These are phyloP conservation scores for Caenorhabditis virilis DNA, from an alignment of 2,888 invertebrate genomes.

Conservation along the genomic window DNA sequence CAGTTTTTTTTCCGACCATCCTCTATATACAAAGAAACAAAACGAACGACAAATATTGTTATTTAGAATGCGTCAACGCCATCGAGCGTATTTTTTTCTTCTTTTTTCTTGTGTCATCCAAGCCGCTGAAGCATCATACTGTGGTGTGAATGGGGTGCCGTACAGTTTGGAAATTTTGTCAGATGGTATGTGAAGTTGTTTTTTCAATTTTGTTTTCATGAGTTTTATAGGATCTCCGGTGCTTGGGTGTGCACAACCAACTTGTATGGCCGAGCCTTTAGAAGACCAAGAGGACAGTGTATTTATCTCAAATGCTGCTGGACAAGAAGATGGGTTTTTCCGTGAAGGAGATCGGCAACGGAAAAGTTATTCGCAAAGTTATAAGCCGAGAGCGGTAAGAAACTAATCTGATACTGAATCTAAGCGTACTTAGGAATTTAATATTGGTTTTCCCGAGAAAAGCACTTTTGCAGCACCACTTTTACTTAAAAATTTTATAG, in stretches of 20 bases:
- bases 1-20: neutral
- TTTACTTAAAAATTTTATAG: too few species aligned
- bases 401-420: too few species aligned
- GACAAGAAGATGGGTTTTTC: slow-evolving; percentile 64
- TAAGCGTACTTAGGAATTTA: too few species aligned
- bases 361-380: slow-evolving; percentile 50
- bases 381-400: slow-evolving; percentile 59
- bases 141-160: slow-evolving; percentile 64
- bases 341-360: slow-evolving; percentile 63
- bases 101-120: slow-evolving; percentile 17
- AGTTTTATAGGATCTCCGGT: slow-evolving; percentile 50
- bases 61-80: slow-evolving; percentile 39
- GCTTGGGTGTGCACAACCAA: slow-evolving; percentile 66
- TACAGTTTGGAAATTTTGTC: slow-evolving; percentile 62
- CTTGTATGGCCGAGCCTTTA: slow-evolving; percentile 57
- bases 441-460: too few species aligned
- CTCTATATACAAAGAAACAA: too few species aligned
- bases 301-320: slow-evolving; percentile 58
- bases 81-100: slow-evolving; percentile 28
- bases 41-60: too few species aligned
- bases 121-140: slow-evolving; percentile 48
- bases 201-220: neutral
- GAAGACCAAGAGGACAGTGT: slow-evolving; percentile 62
- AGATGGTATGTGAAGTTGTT: slow-evolving; percentile 33
- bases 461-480: too few species aligned